Percentiles rank a stretch among this genome's conserved stretches.
Evolutionary conservation across 2,888 invertebrate genomes (phyloP).

Genomic region (Catocala nupta): DNA sequence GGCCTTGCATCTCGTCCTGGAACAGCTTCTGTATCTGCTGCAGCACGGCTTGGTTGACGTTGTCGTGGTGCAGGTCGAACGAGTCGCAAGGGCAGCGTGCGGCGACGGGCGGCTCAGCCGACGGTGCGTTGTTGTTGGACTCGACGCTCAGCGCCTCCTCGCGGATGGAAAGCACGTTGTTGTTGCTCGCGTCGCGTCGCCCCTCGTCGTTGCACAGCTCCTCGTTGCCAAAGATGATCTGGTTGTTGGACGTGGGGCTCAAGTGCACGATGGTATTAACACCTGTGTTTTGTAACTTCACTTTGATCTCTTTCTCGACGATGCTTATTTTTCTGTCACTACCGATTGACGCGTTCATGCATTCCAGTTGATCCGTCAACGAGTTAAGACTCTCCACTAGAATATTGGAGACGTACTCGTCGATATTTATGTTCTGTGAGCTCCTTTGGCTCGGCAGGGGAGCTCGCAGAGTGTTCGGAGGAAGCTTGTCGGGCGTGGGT

Average conservation of each 20-base stretch:
- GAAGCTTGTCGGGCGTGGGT: slow-evolving; percentile 24
- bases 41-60: slow-evolving; percentile 76
- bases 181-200: slow-evolving; percentile 57
- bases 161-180: slow-evolving; percentile 60
- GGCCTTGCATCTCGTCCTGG: slow-evolving; percentile 69
- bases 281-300: slow-evolving; percentile 81
- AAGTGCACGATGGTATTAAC: slow-evolving; percentile 83
- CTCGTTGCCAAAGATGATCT: slow-evolving; percentile 82
- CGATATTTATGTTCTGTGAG: slow-evolving; percentile 69
- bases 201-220: slow-evolving; percentile 71
- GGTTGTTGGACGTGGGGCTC: slow-evolving; percentile 82
- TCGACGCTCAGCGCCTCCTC: slow-evolving; percentile 62
- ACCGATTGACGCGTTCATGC: slow-evolving; percentile 75
- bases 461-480: slow-evolving; percentile 37
- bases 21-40: slow-evolving; percentile 83
- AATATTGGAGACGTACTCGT: slow-evolving; percentile 84
- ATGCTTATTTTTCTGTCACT: slow-evolving; percentile 76
- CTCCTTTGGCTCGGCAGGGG: slow-evolving; percentile 38
- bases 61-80: slow-evolving; percentile 62
- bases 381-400: slow-evolving; percentile 84
- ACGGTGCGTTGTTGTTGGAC: slow-evolving; percentile 63
- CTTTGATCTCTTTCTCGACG: slow-evolving; percentile 84
- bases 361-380: slow-evolving; percentile 79
- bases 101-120: slow-evolving; percentile 16
- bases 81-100: slow-evolving; percentile 39